Percentiles rank a stretch among this genome's conserved stretches.
phyloP scores from a whole-genome alignment of 1,140 invertebrate species.

The Hydropsyche tenuis region DNA sequence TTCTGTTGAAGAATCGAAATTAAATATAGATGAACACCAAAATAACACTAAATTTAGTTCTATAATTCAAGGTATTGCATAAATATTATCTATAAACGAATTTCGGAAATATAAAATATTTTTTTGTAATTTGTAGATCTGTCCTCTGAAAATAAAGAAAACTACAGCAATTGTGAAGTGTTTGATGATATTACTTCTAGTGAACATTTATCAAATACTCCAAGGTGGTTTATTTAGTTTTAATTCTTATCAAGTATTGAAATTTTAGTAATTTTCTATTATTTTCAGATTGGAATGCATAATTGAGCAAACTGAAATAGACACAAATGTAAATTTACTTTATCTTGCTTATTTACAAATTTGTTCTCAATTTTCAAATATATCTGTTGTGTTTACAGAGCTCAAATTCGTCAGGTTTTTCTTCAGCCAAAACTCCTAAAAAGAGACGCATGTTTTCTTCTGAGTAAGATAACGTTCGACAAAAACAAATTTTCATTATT shows the following conservation, averaged over 20 bases:
- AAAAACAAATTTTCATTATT: neutral
- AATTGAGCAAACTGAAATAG: slow-evolving; percentile 43
- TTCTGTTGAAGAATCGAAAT: neutral
- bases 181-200: neutral
- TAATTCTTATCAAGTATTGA: neutral
- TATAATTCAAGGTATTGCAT: neutral
- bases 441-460: neutral
- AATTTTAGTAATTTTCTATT: neutral
- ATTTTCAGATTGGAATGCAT: slow-evolving; percentile 44
- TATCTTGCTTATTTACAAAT: neutral
- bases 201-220: neutral
- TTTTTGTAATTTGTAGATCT: neutral
- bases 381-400: neutral
- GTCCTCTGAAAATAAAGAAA: slow-evolving; percentile 21
- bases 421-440: neutral
- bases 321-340: slow-evolving; percentile 9
- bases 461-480: neutral
- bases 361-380: neutral
- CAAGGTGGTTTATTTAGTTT: neutral
- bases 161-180: neutral
- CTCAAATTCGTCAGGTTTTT: neutral
- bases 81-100: neutral
- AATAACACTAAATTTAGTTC: neutral
- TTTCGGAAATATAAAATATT: neutral
- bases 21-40: neutral